Evolutionary conservation across 1,140 invertebrate genomes (phyloP).

Genomic region (Pseudomyrmex pallidus): DNA sequence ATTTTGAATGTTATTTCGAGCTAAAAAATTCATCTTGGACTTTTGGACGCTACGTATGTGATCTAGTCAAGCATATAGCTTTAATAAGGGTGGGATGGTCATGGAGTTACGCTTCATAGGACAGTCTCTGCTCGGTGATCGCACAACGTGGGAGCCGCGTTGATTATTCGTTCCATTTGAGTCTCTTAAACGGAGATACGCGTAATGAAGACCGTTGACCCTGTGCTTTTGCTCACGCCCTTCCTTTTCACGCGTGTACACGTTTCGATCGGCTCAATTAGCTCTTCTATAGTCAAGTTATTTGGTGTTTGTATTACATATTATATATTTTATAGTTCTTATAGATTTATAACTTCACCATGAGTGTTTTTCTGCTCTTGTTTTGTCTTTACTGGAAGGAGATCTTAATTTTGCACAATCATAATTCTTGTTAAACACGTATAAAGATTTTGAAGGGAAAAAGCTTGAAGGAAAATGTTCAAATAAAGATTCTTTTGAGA

Average conservation of each 20-base stretch:
- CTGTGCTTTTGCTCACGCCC: conserved; percentile 43
- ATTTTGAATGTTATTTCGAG: no score
- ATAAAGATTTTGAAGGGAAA: not conserved
- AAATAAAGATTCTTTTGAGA: not conserved
- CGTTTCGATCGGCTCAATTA: conserved; percentile 44
- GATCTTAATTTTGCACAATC: not conserved
- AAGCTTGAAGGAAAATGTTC: conserved; percentile 1
- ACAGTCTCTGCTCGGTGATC: conserved; percentile 28
- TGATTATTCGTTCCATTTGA: conserved; percentile 51
- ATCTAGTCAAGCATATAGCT: conserved; percentile 16
- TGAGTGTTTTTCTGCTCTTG: not conserved
- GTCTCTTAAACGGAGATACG: conserved; percentile 25
- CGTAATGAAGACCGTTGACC: conserved; percentile 54
- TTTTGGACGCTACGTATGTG: not conserved
- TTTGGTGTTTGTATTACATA: not conserved
- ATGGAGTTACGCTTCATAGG: conserved; percentile 49
- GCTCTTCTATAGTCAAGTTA: not conserved
- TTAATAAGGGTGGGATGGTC: conserved; percentile 55
- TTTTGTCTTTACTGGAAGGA: not conserved
- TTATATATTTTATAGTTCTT: not conserved
- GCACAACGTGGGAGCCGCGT: conserved; percentile 58
- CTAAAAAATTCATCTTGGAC: not conserved
- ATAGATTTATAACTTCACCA: not conserved
- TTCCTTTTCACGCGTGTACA: conserved; percentile 50
- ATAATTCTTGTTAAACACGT: not conserved